A percentile compares a stretch with the other conserved stretches of the same genome.
These are phyloP conservation scores for Musca domestica DNA, from an alignment of 1,140 invertebrate genomes.

Conservation along the genomic window DNA sequence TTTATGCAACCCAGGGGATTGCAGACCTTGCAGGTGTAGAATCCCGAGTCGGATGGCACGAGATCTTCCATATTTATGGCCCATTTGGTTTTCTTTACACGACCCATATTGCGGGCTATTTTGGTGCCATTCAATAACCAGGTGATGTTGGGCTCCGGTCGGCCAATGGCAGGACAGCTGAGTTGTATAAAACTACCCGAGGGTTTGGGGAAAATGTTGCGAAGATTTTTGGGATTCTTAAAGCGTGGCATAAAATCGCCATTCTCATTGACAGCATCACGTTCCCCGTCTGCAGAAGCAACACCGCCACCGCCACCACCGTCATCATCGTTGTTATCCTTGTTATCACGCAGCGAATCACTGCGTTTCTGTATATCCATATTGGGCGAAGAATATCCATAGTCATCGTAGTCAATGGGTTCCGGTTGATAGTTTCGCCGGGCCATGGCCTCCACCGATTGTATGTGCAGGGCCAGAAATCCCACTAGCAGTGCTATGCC, in stretches of 20 bases:
- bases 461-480: no score
- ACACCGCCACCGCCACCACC: no score
- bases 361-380: constrained; percentile 30
- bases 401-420: constrained; percentile 21
- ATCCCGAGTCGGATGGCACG: constrained; percentile 73
- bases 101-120: constrained; percentile 60
- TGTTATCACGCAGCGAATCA: background rate
- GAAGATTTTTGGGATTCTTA: constrained; percentile 33
- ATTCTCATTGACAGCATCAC: constrained; percentile 3
- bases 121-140: constrained; percentile 75
- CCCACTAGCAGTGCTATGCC: no score
- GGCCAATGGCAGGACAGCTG: constrained; percentile 67
- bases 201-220: constrained; percentile 58
- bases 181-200: constrained; percentile 67
- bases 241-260: constrained; percentile 31
- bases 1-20: constrained; percentile 76
- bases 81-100: constrained; percentile 64
- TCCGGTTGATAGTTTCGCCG: constrained; percentile 17
- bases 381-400: constrained; percentile 9
- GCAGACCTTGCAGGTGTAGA: constrained; percentile 82
- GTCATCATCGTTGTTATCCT: no score
- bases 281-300: background rate
- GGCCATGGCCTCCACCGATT: background rate
- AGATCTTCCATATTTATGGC: constrained; percentile 71
- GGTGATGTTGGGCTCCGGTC: constrained; percentile 73